Evolutionary conservation across 2,888 invertebrate genomes (phyloP).

Genomic region (Hyppa rectilinea): DNA sequence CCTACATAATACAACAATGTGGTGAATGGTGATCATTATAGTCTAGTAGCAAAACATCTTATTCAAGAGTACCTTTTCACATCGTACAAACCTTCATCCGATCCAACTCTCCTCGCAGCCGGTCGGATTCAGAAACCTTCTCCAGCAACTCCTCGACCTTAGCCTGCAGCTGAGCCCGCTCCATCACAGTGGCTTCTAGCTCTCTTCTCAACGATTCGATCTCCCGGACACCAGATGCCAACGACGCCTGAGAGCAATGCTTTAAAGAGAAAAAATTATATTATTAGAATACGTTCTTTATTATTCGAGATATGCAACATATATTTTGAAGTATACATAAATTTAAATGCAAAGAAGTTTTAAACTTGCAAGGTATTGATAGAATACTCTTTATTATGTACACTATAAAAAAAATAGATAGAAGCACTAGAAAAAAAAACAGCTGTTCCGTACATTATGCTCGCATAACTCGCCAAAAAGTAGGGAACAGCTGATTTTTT

Average conservation of each 20-base stretch:
- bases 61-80: conserved; percentile 7
- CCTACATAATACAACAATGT: background rate
- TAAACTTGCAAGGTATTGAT: too few species aligned
- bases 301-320: background rate
- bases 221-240: conserved; percentile 90
- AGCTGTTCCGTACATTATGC: too few species aligned
- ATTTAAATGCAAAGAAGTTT: background rate
- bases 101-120: conserved; percentile 92
- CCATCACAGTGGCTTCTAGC: conserved; percentile 92
- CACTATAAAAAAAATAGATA: too few species aligned
- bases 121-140: conserved; percentile 92
- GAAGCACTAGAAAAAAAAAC: too few species aligned
- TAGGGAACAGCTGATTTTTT: too few species aligned
- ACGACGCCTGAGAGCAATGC: conserved; percentile 77
- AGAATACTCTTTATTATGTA: too few species aligned
- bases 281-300: background rate
- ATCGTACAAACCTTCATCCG: conserved; percentile 91
- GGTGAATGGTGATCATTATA: background rate
- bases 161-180: conserved; percentile 92
- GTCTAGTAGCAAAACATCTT: conserved; percentile 11
- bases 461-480: too few species aligned
- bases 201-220: conserved; percentile 92
- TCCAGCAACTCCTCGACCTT: conserved; percentile 92
- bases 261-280: background rate
- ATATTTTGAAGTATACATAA: background rate